A percentile compares a stretch with the other conserved stretches of the same genome.
These are phyloP conservation scores for Colius striatus DNA, from an alignment of 2,113 vertebrate genomes.

Conservation along the genomic window DNA sequence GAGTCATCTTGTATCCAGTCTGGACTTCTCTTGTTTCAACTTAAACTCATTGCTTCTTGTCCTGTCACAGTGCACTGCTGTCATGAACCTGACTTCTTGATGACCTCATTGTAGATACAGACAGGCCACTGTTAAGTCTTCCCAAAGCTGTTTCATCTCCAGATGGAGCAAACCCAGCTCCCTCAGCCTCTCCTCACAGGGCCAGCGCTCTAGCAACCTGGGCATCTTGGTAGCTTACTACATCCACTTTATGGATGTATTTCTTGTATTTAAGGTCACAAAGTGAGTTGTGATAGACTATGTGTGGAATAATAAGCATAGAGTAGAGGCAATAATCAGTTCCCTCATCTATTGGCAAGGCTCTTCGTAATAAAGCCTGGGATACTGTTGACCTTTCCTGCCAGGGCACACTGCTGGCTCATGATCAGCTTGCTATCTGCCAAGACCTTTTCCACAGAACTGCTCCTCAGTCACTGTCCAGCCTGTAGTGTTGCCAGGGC, in stretches of 20 bases:
- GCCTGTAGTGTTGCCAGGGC: neutral
- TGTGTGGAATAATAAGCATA: neutral
- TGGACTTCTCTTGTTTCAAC: neutral
- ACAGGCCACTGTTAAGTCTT: neutral
- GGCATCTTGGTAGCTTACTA: neutral
- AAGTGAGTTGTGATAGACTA: rapidly evolving
- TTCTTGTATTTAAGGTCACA: neutral
- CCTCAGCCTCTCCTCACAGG: neutral
- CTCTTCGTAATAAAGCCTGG: neutral
- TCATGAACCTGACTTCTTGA: neutral
- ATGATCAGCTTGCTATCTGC: neutral
- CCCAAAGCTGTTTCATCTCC: neutral
- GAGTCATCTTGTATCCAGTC: neutral
- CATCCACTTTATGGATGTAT: neutral
- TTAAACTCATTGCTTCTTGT: neutral
- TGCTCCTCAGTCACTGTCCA: neutral
- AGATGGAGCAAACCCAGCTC: neutral
- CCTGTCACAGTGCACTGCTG: neutral
- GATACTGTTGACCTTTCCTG: conserved; percentile 25
- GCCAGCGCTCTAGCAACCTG: neutral
- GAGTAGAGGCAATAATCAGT: neutral
- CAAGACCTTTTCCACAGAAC: neutral
- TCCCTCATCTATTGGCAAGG: neutral
- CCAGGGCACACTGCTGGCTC: neutral
- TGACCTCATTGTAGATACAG: neutral